Base-by-base conservation (phyloP, 1,140 invertebrate species). In the Portunus trituberculatus region DNA sequence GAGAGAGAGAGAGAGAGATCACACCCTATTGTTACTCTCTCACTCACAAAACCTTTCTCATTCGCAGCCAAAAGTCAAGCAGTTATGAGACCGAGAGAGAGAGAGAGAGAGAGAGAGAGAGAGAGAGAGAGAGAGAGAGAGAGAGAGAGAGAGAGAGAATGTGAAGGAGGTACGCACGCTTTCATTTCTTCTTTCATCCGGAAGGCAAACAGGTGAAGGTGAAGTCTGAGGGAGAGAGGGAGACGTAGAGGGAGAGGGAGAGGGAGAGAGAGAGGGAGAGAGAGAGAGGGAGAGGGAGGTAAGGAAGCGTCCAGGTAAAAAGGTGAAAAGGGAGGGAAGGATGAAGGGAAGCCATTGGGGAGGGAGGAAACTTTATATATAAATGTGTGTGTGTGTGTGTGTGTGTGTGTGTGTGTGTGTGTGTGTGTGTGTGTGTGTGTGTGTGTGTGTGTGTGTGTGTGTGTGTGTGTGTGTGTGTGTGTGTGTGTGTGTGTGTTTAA, bases 101-200 rank as follows among this genome's bases (percentile, higher is more conserved):
- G 67, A 76, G 67, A 76, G 67, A 76, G 67, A 76, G 67, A 76
- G 67, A 76, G 67, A 76, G 67, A 76, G 67, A 76, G 67, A 76
- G 39, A 59, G 67, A 76, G 67, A 76, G 67, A 76, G 67, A 76
- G 67, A 76, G 67, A 76, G 67, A 76, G 67, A 76, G 67, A 76
- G 67, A 76, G 67, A 76, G 67, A 76, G 67, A 76, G 67, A 76
- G 67, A 76, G 67, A 59, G 67, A 76, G 67, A 76, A 8, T 2
- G 67, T 2, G 67, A 76, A n/a, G 25, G 67, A 76, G 67, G 25
- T n/a, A 76, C 67, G 10, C 52, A 16, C 52, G 67, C 67, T 76
- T 76, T 76, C 67, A 76, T 76, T 76, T 76, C 67, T 76, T 76
- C 20, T 76, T 76, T 76, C 67, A 76, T 76, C 67, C 67, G 67